Conservation (phyloP, 2,113 vertebrate species). For the Bufo bufo region DNA sequence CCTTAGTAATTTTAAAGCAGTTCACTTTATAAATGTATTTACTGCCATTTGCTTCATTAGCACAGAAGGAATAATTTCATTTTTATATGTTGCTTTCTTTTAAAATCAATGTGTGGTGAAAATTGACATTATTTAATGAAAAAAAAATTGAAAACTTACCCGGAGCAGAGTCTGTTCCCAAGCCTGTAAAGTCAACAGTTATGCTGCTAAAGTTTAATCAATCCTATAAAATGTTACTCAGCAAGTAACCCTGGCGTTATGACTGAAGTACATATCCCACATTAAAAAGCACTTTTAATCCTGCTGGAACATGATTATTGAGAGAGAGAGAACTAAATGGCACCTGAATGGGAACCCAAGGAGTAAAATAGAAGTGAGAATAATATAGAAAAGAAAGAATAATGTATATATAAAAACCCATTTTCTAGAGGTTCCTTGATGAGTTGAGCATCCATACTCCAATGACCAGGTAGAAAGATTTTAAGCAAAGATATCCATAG, state of each 20-base stretch:
- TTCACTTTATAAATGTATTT: constrained; percentile 58
- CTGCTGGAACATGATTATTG: constrained; percentile 67
- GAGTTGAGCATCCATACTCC: constrained; percentile 51
- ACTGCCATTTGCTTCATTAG: constrained; percentile 64
- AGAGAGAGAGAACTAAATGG: constrained; percentile 69
- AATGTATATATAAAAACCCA: constrained; percentile 48
- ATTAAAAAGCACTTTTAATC: constrained; percentile 78
- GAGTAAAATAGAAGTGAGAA: constrained; percentile 47
- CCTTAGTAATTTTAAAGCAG: neutral
- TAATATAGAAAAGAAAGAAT: neutral
- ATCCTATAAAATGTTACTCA: constrained; percentile 80
- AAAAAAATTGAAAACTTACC: constrained; percentile 63
- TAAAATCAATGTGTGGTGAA: constrained; percentile 55
- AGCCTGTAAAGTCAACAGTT: constrained; percentile 78
- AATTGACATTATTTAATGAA: constrained; percentile 56
- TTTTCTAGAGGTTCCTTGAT: constrained; percentile 59
- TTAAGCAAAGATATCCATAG: constrained; percentile 56
- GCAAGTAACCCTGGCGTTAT: constrained; percentile 73
- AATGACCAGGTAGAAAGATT: constrained; percentile 59
- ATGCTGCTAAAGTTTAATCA: constrained; percentile 81
- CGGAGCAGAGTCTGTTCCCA: constrained; percentile 67
- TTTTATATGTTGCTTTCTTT: constrained; percentile 60
- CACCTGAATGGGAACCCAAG: constrained; percentile 58
- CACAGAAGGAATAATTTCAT: constrained; percentile 60
- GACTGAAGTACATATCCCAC: constrained; percentile 75